Percentiles rank a stretch among this genome's conserved stretches.
These are phyloP conservation scores for Drosophila nebulosa DNA, from an alignment of 1,140 invertebrate genomes.

Conservation along the genomic window DNA sequence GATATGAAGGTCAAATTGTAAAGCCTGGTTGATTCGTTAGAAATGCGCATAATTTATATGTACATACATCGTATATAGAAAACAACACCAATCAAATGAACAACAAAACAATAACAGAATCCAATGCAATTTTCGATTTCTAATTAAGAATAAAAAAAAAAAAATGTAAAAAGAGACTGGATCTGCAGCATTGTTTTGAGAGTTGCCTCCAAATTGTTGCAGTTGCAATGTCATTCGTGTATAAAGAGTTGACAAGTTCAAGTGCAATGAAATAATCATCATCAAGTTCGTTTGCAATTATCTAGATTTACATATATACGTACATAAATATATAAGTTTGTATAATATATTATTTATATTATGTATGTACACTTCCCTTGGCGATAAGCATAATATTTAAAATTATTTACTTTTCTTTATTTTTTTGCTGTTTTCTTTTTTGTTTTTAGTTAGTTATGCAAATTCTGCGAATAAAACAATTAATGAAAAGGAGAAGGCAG, in stretches of 20 bases:
- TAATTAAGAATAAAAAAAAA: constrained; percentile 43
- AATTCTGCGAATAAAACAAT: constrained; percentile 73
- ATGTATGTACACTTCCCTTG: constrained; percentile 42
- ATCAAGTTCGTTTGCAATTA: neutral
- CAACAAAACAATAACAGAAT: neutral
- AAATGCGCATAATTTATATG: constrained; percentile 68
- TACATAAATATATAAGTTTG: neutral
- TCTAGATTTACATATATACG: neutral
- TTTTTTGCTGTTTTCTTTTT: neutral
- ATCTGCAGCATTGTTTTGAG: constrained; percentile 29
- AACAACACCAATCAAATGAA: constrained; percentile 17
- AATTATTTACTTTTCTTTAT: constrained; percentile 21
- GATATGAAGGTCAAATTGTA: constrained; percentile 21
- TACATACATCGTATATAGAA: constrained; percentile 1
- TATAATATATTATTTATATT: no score
- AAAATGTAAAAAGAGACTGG: constrained; percentile 44
- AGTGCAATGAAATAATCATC: constrained; percentile 25
- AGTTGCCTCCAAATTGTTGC: constrained; percentile 25
- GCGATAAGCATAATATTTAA: constrained; percentile 50
- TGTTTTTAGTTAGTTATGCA: constrained; percentile 46
- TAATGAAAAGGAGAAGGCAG: constrained; percentile 57
- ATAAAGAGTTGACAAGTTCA: constrained; percentile 71
- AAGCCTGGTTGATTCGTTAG: constrained; percentile 50
- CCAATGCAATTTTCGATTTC: constrained; percentile 61
- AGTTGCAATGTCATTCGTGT: constrained; percentile 52